Base-by-base conservation (phyloP, 2,113 vertebrate species). In the Vulpes vulpes region DNA sequence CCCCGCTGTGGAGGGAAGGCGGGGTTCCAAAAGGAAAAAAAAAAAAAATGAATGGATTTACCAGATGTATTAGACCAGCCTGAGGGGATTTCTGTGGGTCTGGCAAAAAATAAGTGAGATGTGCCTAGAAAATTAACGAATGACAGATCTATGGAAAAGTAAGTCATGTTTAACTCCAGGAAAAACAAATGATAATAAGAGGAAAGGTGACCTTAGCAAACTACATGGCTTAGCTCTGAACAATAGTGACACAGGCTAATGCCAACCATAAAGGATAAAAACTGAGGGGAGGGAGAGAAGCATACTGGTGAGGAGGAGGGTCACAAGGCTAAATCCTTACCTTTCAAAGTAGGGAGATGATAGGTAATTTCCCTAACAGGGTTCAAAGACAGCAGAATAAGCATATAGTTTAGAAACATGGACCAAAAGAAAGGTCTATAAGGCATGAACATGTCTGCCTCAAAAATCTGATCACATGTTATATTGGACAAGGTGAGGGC, bases 321-420 rank as follows among this genome's bases (percentile, higher is more conserved):
- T 22, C 49, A 64, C 0, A 5, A 71, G n/a, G 74, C 32, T 20
- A 10, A 80, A 79, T 23, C 62, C 5, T 64, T 35, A 38, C 1
- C 17, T 81, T 86, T 60, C 89, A n/a, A 81, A 89, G 69, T 1
- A 97, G 78, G 59, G 92, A 67, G 69, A 71, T 1, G 59, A 71
- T 0, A 59, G 83, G 19, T n/a, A 49, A 92, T 30, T 73, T 38
- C n/a, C 38, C 49, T 62, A 35, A 91, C 8, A 51, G 25, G 80
- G 95, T 17, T 87, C 83, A 60, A 67, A 80, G 83, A 80, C 7
- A 76, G 22, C 25, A 32, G 53, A 79, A 59, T 35, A 60, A 59
- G 51, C 59, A 15, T 0, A 19, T 2, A 32, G 32, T 49, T 96
- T 32, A 89, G 86, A 82, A 80, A 79, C 4, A 38, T 59, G 30